These are phyloP conservation scores for Dioctria linearis DNA, from an alignment of 2,888 invertebrate genomes.

Conservation along the genomic window DNA sequence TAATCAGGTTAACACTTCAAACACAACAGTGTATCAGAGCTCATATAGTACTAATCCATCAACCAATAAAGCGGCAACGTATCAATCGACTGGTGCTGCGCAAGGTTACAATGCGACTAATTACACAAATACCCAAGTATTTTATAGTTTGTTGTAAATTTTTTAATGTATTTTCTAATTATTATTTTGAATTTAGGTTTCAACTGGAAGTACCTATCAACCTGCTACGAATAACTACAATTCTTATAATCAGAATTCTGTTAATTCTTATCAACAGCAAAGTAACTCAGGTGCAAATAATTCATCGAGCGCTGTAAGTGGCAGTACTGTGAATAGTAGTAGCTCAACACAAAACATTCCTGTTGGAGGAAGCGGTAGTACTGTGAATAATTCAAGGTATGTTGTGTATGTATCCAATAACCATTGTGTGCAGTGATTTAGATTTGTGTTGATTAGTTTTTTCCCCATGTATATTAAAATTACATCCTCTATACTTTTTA, in stretches of 20 bases:
- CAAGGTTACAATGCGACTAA: slow-evolving; percentile 69
- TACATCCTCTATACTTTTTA: slow-evolving; percentile 18
- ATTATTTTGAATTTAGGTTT: slow-evolving; percentile 61
- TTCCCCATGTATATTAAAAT: background rate
- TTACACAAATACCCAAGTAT: slow-evolving; percentile 68
- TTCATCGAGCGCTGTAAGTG: slow-evolving; percentile 60
- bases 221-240: slow-evolving; percentile 67
- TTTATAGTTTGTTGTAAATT: background rate
- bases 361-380: slow-evolving; percentile 67
- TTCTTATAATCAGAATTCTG: slow-evolving; percentile 69
- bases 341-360: slow-evolving; percentile 70
- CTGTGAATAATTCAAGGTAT: slow-evolving; percentile 68
- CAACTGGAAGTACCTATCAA: slow-evolving; percentile 69
- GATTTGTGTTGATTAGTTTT: slow-evolving; percentile 11
- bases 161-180: slow-evolving; percentile 1
- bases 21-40: slow-evolving; percentile 66
- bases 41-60: slow-evolving; percentile 66
- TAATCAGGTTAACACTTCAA: slow-evolving; percentile 66
- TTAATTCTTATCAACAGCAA: slow-evolving; percentile 70
- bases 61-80: slow-evolving; percentile 66
- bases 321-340: slow-evolving; percentile 58
- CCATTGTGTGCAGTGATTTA: background rate
- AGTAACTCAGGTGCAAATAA: slow-evolving; percentile 55
- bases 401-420: slow-evolving; percentile 50
- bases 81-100: slow-evolving; percentile 66